phyloP scores from a whole-genome alignment of 2,888 invertebrate genomes.

The Cyclophora punctaria region DNA sequence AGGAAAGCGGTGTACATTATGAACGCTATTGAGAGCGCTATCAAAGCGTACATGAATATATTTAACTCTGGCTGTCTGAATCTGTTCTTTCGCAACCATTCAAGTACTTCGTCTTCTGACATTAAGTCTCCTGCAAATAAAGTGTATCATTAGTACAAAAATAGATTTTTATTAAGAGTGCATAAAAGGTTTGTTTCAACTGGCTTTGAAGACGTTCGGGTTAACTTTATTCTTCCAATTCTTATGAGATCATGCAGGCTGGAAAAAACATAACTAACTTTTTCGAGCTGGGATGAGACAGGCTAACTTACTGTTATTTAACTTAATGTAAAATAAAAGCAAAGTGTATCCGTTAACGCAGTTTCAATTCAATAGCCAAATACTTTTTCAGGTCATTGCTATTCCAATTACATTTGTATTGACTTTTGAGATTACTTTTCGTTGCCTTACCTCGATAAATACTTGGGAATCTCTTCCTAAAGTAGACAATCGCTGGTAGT shows the following conservation, averaged over 20 bases:
- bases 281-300: too few relatives aligned
- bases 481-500: conserved; percentile 92
- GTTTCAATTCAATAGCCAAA: too few relatives aligned
- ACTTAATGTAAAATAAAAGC: too few relatives aligned
- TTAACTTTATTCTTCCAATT: too few relatives aligned
- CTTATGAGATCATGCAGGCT: too few relatives aligned
- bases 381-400: too few relatives aligned
- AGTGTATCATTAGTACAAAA: not conserved
- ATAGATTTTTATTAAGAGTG: not conserved
- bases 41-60: conserved; percentile 94
- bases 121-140: conserved; percentile 82
- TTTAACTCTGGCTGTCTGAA: conserved; percentile 94
- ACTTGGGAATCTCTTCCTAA: conserved; percentile 92
- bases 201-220: too few relatives aligned
- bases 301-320: too few relatives aligned
- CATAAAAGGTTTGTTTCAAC: too few relatives aligned
- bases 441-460: conserved; percentile 85
- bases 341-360: too few relatives aligned
- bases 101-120: conserved; percentile 89
- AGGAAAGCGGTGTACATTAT: conserved; percentile 93
- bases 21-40: conserved; percentile 89
- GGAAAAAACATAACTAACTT: too few relatives aligned
- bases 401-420: too few relatives aligned
- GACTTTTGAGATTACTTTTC: not conserved
- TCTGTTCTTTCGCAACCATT: conserved; percentile 94